Base-by-base conservation (phyloP, 2,797 vertebrate genomes). In the Petrocephalus schoutedeni region DNA sequence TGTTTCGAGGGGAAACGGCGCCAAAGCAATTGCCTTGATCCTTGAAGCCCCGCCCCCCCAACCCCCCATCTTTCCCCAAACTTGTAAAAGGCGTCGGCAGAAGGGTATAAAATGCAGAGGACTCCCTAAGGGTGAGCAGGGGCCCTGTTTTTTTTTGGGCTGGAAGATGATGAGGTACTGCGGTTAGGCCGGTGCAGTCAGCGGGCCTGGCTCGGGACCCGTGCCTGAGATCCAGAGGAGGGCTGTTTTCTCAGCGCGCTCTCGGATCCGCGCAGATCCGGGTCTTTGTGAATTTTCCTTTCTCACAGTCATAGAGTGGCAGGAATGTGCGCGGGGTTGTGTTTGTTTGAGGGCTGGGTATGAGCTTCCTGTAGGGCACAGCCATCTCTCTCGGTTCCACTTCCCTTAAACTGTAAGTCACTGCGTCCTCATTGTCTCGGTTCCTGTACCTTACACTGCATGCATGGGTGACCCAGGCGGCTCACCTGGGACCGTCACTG, bases 191-290 rank as follows among this genome's bases (percentile, higher is more conserved):
- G 49, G 59, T 41, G 19, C 21, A 57, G 71, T 89, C 87, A 21
- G 32, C 87, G 59, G 89, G 71, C 83, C 53, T 49, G 32, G 56
- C 45, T 67, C 86, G 83, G 86, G 53, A 53, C 45, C 71, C 0
- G 10, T 82, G 51, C 41, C 86, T 67, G 82, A 77, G 87, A 89
- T 86, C 49, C 84, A 74, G 83, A 49, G 86, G 89, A 91, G 89
- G 89, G 84, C 89, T 71, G 36, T 87, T 86, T 89, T 89, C 87
- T 86, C 87, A 88, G 89, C 84, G 45, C 58, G 28, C 80, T 71
- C 28, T 71, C 54, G 28, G 54, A 58, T 87, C 88, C 67, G 45
- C 84, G 67, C 54, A 86, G 88, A 57, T 92, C 88, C 88, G 56
- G 67, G 59, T 86, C 89, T 71, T 36, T 28, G 3, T 21, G 41